Conservation (phyloP, 2,888 invertebrate species). For the Plagodis pulveraria region DNA sequence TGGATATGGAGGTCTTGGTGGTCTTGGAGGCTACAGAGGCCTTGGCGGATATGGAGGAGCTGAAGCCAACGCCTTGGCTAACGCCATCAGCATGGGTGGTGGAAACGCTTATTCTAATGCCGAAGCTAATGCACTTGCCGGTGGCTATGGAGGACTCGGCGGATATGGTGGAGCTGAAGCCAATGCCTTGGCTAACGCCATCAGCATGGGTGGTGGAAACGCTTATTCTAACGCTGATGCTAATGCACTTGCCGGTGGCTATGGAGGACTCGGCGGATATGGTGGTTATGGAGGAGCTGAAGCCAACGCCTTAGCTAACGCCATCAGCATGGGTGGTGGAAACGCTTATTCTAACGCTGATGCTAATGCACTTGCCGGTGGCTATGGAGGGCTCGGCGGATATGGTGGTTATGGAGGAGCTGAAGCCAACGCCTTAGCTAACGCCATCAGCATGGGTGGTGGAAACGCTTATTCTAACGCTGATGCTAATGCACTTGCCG, state of each 20-base stretch:
- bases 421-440: constrained; percentile 7
- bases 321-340: not conserved
- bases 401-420: constrained; percentile 4
- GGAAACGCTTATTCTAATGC: not conserved
- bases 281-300: not conserved
- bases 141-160: constrained; percentile 1
- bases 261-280: constrained; percentile 2
- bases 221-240: constrained; percentile 21
- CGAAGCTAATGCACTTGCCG: constrained; percentile 13
- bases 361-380: constrained; percentile 14
- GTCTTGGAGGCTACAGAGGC: constrained; percentile 4
- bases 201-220: constrained; percentile 25
- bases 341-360: not conserved
- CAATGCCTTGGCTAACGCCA: constrained; percentile 4
- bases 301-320: too few relatives aligned
- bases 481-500: not conserved
- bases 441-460: not conserved
- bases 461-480: constrained; percentile 3
- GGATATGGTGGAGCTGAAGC: constrained; percentile 9
- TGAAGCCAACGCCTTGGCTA: not conserved
- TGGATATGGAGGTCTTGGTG: constrained; percentile 7
- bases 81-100: not conserved
- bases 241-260: constrained; percentile 13
- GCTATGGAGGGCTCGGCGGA: not conserved
- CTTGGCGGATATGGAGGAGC: not conserved